Conservation (phyloP, 2,888 invertebrate species). For the Tiphia femorata region DNA sequence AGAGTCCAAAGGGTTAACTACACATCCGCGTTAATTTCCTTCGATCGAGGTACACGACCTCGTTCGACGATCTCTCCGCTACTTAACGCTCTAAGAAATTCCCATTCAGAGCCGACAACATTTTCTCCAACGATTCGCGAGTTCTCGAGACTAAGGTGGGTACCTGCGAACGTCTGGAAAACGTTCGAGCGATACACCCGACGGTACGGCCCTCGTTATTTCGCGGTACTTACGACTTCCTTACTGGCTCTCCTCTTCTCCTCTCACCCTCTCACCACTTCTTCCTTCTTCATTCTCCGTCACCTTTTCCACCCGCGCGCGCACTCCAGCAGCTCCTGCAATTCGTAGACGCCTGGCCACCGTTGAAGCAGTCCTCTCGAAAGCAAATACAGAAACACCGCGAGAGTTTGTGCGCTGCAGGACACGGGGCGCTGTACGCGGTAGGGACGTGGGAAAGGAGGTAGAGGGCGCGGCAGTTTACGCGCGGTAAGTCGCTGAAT, state of each 20-base stretch:
- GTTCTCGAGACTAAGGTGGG: too few species aligned
- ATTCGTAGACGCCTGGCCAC: background rate
- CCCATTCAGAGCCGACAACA: too few species aligned
- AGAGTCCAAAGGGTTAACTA: too few species aligned
- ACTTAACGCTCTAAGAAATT: too few species aligned
- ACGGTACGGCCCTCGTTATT: constrained; percentile 21
- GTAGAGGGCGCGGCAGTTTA: constrained; percentile 34
- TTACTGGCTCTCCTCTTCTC: constrained; percentile 2
- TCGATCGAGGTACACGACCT: too few species aligned
- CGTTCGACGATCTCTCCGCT: too few species aligned
- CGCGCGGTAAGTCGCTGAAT: constrained; percentile 50
- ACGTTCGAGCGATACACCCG: background rate
- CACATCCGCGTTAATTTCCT: too few species aligned
- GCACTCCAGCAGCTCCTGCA: background rate
- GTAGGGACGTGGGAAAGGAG: constrained; percentile 2
- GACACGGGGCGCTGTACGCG: background rate
- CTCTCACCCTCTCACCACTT: constrained; percentile 16
- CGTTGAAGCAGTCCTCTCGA: background rate
- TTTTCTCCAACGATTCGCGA: too few species aligned
- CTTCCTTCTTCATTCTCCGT: constrained; percentile 9
- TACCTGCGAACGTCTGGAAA: background rate
- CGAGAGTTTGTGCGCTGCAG: background rate
- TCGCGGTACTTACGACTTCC: constrained; percentile 18
- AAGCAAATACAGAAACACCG: background rate
- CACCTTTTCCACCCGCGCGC: constrained; percentile 6